phyloP scores from a whole-genome alignment of 1,140 invertebrate species.

The honey bee (Apis mellifera) region DNA sequence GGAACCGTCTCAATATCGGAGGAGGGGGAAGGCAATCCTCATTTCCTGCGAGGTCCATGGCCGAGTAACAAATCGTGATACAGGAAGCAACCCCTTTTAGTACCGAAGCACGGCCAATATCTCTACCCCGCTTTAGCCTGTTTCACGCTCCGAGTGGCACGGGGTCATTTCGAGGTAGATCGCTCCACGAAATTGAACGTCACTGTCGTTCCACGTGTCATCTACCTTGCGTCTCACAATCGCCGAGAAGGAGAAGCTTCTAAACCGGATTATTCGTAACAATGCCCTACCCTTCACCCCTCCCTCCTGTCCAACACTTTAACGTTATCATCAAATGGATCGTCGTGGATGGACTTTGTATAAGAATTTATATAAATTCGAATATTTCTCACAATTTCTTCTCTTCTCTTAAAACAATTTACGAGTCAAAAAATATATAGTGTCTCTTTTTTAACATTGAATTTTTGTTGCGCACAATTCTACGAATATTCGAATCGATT shows the following conservation, averaged over 20 bases:
- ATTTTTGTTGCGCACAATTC: too few species aligned
- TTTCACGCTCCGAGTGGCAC: slow-evolving; percentile 51
- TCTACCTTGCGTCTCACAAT: slow-evolving; percentile 11
- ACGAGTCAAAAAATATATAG: too few species aligned
- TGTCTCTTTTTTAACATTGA: too few species aligned
- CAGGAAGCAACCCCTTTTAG: slow-evolving; percentile 49
- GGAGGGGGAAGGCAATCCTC: slow-evolving; percentile 25
- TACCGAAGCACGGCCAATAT: slow-evolving; percentile 45
- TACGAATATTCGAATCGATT: too few species aligned
- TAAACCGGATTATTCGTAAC: not conserved
- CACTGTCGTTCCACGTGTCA: slow-evolving; percentile 40
- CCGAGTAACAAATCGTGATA: slow-evolving; percentile 45
- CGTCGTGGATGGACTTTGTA: too few species aligned
- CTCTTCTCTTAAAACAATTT: too few species aligned
- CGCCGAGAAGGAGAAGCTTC: not conserved
- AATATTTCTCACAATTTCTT: not conserved
- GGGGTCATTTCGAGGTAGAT: slow-evolving; percentile 51
- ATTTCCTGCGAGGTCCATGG: slow-evolving; percentile 34
- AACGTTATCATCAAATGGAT: too few species aligned
- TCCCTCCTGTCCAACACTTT: too few species aligned
- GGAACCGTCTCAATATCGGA: slow-evolving; percentile 14
- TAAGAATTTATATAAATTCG: too few species aligned
- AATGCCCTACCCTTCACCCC: too few species aligned
- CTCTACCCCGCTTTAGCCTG: slow-evolving; percentile 51
- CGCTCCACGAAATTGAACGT: slow-evolving; percentile 51